These are phyloP conservation scores for Calycopis cecrops DNA, from an alignment of 1,140 invertebrate species.

Conservation along the genomic window DNA sequence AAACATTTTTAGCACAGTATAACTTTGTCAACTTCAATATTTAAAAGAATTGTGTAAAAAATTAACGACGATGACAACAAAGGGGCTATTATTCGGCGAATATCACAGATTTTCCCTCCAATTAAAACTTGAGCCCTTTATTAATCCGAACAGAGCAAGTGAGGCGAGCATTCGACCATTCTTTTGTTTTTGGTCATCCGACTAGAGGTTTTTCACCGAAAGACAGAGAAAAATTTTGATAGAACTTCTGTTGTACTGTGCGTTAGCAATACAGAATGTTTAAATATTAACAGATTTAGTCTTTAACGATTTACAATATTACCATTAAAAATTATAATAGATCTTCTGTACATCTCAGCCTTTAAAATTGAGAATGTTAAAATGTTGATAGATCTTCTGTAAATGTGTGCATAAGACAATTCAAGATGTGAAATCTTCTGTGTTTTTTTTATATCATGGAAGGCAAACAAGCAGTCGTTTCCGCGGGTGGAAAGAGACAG, in stretches of 20 bases:
- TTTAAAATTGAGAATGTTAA: too few relatives aligned
- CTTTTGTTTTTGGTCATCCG: slow-evolving; percentile 4
- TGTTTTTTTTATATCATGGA: too few relatives aligned
- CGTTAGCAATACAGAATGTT: too few relatives aligned
- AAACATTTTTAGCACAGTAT: too few relatives aligned
- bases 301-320: too few relatives aligned
- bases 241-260: neutral
- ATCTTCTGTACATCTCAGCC: slow-evolving; percentile 3
- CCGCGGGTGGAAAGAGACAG: too few relatives aligned
- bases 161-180: neutral
- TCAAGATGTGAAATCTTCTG: too few relatives aligned
- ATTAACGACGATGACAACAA: slow-evolving; percentile 8
- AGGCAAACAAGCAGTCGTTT: too few relatives aligned
- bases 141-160: neutral
- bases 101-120: slow-evolving; percentile 8
- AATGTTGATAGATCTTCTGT: too few relatives aligned
- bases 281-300: too few relatives aligned
- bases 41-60: neutral
- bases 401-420: too few relatives aligned
- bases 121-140: slow-evolving; percentile 9
- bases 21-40: slow-evolving; percentile 4
- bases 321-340: too few relatives aligned
- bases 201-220: neutral
- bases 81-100: slow-evolving; percentile 1
- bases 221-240: slow-evolving; percentile 1